Evolutionary conservation across 1,140 invertebrate genomes (phyloP), one percentile per base, ranked within the genome.

Genomic region (Euglossa dilemma): DNA sequence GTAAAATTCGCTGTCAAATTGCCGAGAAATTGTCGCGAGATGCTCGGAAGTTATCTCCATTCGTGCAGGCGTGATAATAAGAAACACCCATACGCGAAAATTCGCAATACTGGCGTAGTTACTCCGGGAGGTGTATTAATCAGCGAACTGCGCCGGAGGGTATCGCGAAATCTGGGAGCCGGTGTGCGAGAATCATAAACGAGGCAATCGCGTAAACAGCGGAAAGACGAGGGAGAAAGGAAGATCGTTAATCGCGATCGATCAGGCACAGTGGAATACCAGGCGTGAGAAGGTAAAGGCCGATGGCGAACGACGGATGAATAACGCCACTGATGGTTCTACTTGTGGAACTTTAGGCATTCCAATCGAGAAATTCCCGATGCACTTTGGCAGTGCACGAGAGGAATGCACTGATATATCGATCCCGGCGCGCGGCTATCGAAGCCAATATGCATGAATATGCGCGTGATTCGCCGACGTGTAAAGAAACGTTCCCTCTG

Each of bases 361-460:
- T 94, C 91, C 91, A 93, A 93, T 94, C 92, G 91, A 81, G 88
- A 92, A 93, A 93, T 94, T 93, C 92, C 91, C 72, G 63, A 90
- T 91, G 88, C 90, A 93, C 89, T 88, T 90, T 90, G 85, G 79
- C 83, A 87, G 83, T 86, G 85, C 80, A 82, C 84, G 52, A 45
- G 67, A 79, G 89, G 87, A 91, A 93, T 88, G 83, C 86, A 80
- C 78, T 73, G 84, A 91, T 91, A 86, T 89, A 84, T 86, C 84
- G 87, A 88, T 85, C 78, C 23, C 23, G 23, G 47, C 45, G 28
- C 47, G 57, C 76, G 54, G 36, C 59, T 75, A 69, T 84, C 76
- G 77, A n/a, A 73, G 72, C 74, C 80, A 59, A 80, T 80, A 69
- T 64, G 78, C 78, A 57, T n/a, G 69, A 56, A 84, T 84, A 45